Evolutionary conservation across 2,113 vertebrate species (phyloP).

Genomic region (Phylloscopus trochilus): DNA sequence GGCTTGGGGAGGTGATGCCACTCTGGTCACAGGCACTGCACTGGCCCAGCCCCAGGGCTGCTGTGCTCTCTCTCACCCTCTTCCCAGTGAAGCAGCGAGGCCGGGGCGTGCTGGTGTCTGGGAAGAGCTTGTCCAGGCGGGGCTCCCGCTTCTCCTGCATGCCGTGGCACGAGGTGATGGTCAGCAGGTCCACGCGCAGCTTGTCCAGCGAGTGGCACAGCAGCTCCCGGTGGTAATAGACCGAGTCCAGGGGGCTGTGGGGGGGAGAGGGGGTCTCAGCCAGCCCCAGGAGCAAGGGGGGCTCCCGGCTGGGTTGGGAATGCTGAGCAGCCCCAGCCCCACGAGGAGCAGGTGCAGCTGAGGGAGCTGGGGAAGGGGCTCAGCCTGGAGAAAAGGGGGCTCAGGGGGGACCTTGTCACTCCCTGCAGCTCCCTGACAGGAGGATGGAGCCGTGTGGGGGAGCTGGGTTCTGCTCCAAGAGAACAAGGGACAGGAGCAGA

Average conservation of each 20-base stretch:
- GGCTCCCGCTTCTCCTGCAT: slow-evolving; percentile 89
- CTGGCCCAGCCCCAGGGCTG: fast-evolving
- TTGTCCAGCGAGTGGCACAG: slow-evolving; percentile 92
- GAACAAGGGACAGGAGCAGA: no score
- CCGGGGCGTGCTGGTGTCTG: slow-evolving; percentile 82
- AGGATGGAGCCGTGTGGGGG: no score
- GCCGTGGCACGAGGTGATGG: slow-evolving; percentile 89
- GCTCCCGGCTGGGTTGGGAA: neutral
- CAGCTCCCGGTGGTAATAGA: slow-evolving; percentile 94
- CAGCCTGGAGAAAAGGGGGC: no score
- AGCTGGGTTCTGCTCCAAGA: no score
- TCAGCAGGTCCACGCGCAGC: slow-evolving; percentile 91
- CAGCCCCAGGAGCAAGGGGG: neutral
- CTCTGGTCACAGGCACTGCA: fast-evolving
- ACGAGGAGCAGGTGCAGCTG: neutral
- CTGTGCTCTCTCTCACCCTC: slow-evolving; percentile 72
- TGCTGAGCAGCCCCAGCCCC: neutral
- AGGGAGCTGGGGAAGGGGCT: no score
- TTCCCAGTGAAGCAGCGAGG: slow-evolving; percentile 85
- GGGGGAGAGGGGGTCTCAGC: neutral
- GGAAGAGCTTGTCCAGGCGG: slow-evolving; percentile 91
- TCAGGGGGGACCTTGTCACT: no score
- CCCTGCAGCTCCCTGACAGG: no score
- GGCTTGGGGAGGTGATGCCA: fast-evolving
- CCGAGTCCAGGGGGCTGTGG: slow-evolving; percentile 75